These are phyloP conservation scores for Sesia bembeciformis DNA, from an alignment of 2,888 invertebrate genomes.

Conservation along the genomic window DNA sequence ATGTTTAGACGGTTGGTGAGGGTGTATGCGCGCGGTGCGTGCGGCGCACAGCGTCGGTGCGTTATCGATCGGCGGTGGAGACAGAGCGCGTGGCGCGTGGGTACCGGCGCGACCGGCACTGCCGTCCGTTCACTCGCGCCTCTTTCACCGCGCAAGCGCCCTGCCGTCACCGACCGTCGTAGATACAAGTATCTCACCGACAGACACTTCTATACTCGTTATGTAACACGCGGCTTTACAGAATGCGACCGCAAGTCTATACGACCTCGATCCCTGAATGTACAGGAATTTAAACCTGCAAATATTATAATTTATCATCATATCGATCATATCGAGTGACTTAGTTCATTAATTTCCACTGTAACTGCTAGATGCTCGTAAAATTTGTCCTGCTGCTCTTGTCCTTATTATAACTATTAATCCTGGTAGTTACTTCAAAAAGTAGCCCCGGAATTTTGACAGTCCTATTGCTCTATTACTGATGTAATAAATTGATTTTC, in stretches of 20 bases:
- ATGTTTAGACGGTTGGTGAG: slow-evolving; percentile 41
- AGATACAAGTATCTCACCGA: slow-evolving; percentile 1
- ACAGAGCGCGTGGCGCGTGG: slow-evolving; percentile 61
- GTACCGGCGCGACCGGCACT: slow-evolving; percentile 68
- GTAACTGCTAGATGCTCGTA: no score
- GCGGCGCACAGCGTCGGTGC: slow-evolving; percentile 15
- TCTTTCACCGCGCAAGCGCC: slow-evolving; percentile 51
- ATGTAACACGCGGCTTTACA: slow-evolving; percentile 4
- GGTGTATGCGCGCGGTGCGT: slow-evolving; percentile 34
- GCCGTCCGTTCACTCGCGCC: slow-evolving; percentile 26
- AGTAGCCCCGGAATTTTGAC: no score
- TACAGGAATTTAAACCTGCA: neutral
- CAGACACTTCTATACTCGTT: slow-evolving; percentile 2
- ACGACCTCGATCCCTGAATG: neutral
- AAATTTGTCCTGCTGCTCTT: no score
- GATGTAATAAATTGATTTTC: no score
- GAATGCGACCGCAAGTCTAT: slow-evolving; percentile 5
- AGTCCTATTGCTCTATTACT: no score
- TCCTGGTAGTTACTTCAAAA: no score
- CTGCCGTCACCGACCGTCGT: slow-evolving; percentile 7
- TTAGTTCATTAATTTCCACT: no score
- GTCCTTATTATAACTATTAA: no score
- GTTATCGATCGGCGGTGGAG: slow-evolving; percentile 34
- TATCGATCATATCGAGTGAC: no score
- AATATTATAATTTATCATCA: no score